phyloP scores from a whole-genome alignment of 2,888 invertebrate species.

The Gortyna flavago region DNA sequence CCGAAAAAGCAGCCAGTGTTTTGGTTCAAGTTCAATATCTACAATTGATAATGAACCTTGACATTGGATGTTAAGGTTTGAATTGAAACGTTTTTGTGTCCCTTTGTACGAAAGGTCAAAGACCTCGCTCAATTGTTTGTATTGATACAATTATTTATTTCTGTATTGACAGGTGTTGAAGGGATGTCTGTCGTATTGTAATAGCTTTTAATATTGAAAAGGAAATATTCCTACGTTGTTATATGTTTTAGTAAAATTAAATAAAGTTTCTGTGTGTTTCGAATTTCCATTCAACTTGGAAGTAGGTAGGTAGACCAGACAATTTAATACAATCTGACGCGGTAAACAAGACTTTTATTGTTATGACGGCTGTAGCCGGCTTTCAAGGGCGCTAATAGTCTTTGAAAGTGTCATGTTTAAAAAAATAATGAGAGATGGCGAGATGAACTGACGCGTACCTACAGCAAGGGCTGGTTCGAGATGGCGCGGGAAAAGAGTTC shows the following conservation, averaged over 20 bases:
- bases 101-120: slow-evolving; percentile 62
- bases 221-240: neutral
- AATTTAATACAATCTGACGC: too few relatives aligned
- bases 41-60: slow-evolving; percentile 37
- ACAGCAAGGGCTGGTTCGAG: too few relatives aligned
- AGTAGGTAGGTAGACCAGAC: too few relatives aligned
- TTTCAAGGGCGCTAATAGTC: too few relatives aligned
- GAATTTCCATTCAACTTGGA: too few relatives aligned
- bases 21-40: neutral
- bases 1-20: neutral
- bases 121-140: slow-evolving; percentile 58
- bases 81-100: slow-evolving; percentile 20
- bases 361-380: too few relatives aligned
- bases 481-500: too few relatives aligned
- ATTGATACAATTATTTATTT: slow-evolving; percentile 63
- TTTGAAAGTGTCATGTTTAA: too few relatives aligned
- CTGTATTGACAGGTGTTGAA: slow-evolving; percentile 73
- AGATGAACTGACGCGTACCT: too few relatives aligned
- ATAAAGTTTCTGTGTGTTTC: neutral
- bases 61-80: slow-evolving; percentile 5
- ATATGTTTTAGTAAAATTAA: neutral
- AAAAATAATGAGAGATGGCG: too few relatives aligned
- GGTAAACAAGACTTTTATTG: too few relatives aligned
- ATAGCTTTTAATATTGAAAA: slow-evolving; percentile 10
- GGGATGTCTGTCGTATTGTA: slow-evolving; percentile 33